These are phyloP conservation scores for Montipora capricornis DNA, from an alignment of 64 coral and sea anemone genomes.

Conservation along the genomic window DNA sequence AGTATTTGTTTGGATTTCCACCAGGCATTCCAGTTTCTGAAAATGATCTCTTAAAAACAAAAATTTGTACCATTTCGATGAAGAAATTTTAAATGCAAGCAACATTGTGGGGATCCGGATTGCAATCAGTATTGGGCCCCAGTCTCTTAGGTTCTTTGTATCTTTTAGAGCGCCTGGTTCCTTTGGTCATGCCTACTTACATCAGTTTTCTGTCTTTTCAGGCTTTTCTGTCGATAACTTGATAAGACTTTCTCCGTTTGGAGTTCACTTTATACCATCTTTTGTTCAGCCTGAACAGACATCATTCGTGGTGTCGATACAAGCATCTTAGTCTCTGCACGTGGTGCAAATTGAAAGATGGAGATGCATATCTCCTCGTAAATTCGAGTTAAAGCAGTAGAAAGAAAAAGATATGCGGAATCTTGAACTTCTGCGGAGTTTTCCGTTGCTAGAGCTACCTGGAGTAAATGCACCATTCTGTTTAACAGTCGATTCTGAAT, in stretches of 20 bases:
- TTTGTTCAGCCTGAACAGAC: not conserved
- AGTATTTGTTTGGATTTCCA: no score
- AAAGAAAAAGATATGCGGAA: slow-evolving; percentile 66
- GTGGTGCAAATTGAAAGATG: not conserved
- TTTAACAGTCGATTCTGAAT: slow-evolving; percentile 84
- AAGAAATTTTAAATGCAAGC: no score
- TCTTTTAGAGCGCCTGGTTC: not conserved
- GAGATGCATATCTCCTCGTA: not conserved
- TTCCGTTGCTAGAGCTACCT: slow-evolving; percentile 65
- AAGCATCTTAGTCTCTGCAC: not conserved
- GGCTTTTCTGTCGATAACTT: no score
- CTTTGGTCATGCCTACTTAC: not conserved
- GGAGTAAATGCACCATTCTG: slow-evolving; percentile 52
- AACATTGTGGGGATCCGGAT: no score
- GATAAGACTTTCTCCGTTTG: not conserved
- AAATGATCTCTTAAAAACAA: not conserved
- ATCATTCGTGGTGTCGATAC: not conserved
- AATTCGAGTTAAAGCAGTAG: not conserved
- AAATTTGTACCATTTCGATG: not conserved
- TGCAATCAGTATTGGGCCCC: not conserved
- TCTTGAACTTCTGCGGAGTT: slow-evolving; percentile 76
- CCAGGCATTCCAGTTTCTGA: not conserved
- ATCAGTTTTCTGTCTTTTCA: not conserved
- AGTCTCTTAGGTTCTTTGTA: not conserved
- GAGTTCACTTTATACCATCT: not conserved